phyloP scores from a whole-genome alignment of 2,113 vertebrate species.

The Gymnorhina tibicen region DNA sequence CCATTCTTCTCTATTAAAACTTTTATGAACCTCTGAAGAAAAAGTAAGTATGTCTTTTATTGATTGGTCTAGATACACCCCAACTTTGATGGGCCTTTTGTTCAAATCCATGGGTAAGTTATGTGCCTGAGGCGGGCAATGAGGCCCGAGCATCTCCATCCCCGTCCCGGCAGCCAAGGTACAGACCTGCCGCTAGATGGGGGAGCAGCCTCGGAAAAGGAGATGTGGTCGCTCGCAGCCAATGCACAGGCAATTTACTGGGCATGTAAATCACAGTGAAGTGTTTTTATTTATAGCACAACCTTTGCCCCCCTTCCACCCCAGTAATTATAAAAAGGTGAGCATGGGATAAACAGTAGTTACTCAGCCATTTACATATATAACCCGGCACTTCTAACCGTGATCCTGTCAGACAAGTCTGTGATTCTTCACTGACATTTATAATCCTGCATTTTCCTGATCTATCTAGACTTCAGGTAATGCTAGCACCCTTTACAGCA shows the following conservation, averaged over 20 bases:
- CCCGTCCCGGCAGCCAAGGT: accelerated
- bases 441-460: neutral
- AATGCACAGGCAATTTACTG: accelerated
- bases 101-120: accelerated
- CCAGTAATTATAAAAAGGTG: neutral
- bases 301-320: neutral
- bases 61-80: neutral
- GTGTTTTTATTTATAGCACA: neutral
- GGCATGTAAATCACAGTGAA: neutral
- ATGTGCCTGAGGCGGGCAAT: accelerated
- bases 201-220: neutral
- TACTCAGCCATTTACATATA: neutral
- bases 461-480: neutral
- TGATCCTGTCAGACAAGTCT: neutral
- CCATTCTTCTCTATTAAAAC: neutral
- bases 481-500: neutral
- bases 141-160: accelerated
- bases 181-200: neutral
- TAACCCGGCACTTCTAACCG: neutral
- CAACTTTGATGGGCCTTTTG: neutral
- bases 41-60: neutral
- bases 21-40: neutral
- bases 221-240: neutral
- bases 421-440: neutral
- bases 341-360: neutral